Evolutionary conservation across 2,888 invertebrate species (phyloP), one percentile per base, ranked within the genome.

Genomic region (Apotomis betuletana): DNA sequence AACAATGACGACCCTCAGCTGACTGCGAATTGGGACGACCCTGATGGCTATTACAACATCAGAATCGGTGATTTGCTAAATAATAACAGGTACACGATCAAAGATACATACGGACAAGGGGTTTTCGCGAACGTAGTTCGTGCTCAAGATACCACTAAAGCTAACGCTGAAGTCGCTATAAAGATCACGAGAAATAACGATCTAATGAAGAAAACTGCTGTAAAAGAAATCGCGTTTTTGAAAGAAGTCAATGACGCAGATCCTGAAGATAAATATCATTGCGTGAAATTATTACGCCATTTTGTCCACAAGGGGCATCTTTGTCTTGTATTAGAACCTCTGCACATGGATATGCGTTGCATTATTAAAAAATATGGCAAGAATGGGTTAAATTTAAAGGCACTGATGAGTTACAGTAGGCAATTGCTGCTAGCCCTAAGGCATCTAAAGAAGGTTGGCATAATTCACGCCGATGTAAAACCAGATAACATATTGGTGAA

Each of bases 151-250:
- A 96, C 95, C 81, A 97, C 96, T 4, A 94, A 97, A 74, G 96
- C 96, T 67, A 96, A 95, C 87, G 95, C 96, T 79, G 97, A 98
- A 88, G 98, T 99, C 8, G 99, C 99, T 69, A 97, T 99, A 57
- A 99, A 99, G 94, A 99, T 99, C 78, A 99, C 99, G 79, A 95
- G 99, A 80, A 99, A 99, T 91, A 99, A 99, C 93, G 99, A 99
- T 90, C 96, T 99, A 80, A 99, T 99, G 99, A 98, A 98, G 89
- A 99, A 97, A 94, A 99, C 99, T 44, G 99, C 99, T 61, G 91
- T 99, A 71, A 98, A 98, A 83, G 99, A 99, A 90, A 93, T 99
- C 83, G 97, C 98, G 84, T 96, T 98, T 77, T 91, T 99, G 63
- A 96, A 97, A 84, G 97, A 97, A 86, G 94, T 99, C 59, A 99